Evolutionary conservation across 2,888 invertebrate genomes (phyloP).

Genomic region (Sphecodes monilicornis): DNA sequence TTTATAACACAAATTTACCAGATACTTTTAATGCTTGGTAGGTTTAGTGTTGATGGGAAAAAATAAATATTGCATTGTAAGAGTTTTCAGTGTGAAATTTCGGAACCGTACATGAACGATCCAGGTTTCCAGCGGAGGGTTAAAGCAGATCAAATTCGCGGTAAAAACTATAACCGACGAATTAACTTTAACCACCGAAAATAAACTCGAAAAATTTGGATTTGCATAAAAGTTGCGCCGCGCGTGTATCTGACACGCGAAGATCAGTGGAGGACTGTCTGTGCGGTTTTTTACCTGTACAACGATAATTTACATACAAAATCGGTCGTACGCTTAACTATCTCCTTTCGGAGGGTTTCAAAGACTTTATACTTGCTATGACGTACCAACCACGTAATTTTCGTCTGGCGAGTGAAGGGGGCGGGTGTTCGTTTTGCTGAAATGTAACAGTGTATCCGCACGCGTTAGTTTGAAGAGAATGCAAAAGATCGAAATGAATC

Average conservation of each 20-base stretch:
- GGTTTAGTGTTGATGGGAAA: background rate
- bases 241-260: background rate
- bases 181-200: background rate
- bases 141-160: background rate
- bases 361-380: slow-evolving; percentile 1
- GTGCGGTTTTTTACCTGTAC: background rate
- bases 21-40: no score
- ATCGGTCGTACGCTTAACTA: background rate
- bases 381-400: background rate
- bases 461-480: background rate
- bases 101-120: background rate
- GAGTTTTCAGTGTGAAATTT: background rate
- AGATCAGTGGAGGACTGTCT: background rate
- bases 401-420: background rate
- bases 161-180: background rate
- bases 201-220: background rate
- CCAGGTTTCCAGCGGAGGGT: background rate
- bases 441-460: slow-evolving; percentile 6
- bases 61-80: background rate
- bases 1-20: no score
- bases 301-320: background rate
- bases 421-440: background rate
- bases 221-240: background rate
- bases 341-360: background rate
- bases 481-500: slow-evolving; percentile 1